Conservation (phyloP, 1,140 invertebrate genomes). For the Colletes gigas region DNA sequence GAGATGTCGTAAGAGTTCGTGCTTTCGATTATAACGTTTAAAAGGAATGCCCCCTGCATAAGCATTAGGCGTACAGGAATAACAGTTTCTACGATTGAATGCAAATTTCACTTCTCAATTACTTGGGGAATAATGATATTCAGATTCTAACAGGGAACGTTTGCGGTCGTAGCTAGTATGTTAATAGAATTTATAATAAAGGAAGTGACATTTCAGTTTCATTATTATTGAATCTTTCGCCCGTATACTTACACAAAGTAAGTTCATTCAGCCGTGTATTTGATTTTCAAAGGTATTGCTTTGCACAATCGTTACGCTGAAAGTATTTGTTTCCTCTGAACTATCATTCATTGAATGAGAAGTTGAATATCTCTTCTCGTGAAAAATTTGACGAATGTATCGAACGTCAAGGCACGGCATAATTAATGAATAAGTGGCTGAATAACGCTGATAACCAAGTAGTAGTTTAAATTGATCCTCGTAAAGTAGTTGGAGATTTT, state of each 20-base stretch:
- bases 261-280: neutral
- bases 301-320: no score
- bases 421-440: slow-evolving; percentile 28
- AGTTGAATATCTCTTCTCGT: neutral
- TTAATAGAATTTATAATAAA: slow-evolving; percentile 36
- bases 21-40: slow-evolving; percentile 9
- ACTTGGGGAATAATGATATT: slow-evolving; percentile 31
- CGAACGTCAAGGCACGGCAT: neutral
- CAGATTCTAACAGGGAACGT: slow-evolving; percentile 10
- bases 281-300: neutral
- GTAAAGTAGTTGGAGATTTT: slow-evolving; percentile 25
- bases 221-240: neutral
- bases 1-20: slow-evolving; percentile 3
- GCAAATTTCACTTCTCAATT: slow-evolving; percentile 42
- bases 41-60: slow-evolving; percentile 2
- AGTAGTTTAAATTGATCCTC: slow-evolving; percentile 13
- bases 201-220: slow-evolving; percentile 35
- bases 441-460: slow-evolving; percentile 33
- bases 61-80: slow-evolving; percentile 27
- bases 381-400: slow-evolving; percentile 29
- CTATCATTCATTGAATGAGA: neutral
- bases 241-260: neutral
- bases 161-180: slow-evolving; percentile 22
- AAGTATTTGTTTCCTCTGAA: no score
- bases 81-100: slow-evolving; percentile 48